Conservation (phyloP, 2,113 vertebrate genomes). For the Dascyllus trimaculatus region DNA sequence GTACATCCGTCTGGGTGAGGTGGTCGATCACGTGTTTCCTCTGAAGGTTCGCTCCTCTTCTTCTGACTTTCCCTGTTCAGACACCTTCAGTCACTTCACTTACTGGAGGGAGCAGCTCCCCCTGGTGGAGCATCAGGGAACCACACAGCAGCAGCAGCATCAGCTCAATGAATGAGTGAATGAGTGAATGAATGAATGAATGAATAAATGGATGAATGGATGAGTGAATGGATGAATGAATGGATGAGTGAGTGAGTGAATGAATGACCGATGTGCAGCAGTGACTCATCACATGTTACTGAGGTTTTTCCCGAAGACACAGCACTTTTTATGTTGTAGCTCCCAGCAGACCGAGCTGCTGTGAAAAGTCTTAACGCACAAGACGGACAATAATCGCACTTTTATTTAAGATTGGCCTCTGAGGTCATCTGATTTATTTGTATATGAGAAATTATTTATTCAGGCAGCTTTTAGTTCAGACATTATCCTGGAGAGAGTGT, state of each 20-base stretch:
- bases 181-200: no score
- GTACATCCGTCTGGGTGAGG: slow-evolving; percentile 93
- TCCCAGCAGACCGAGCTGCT: slow-evolving; percentile 27
- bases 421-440: slow-evolving; percentile 40
- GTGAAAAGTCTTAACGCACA: slow-evolving; percentile 60
- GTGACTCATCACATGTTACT: no score
- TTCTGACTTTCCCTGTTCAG: slow-evolving; percentile 96
- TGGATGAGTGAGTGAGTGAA: no score
- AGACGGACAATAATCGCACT: slow-evolving; percentile 54
- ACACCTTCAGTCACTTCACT: slow-evolving; percentile 96
- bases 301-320: slow-evolving; percentile 21
- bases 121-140: slow-evolving; percentile 85
- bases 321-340: slow-evolving; percentile 41
- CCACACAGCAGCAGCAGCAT: slow-evolving; percentile 39
- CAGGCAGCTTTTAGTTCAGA: slow-evolving; percentile 65
- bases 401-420: slow-evolving; percentile 38
- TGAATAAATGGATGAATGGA: no score
- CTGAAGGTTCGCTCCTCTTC: slow-evolving; percentile 90
- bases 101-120: slow-evolving; percentile 95
- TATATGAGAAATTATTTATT: slow-evolving; percentile 64
- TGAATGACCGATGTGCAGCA: not conserved
- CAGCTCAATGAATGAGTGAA: not conserved
- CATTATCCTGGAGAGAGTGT: slow-evolving; percentile 33
- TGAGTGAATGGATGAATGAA: no score
- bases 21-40: slow-evolving; percentile 97